Percentiles rank a stretch among this genome's conserved stretches.
Evolutionary conservation across 2,797 vertebrate genomes (phyloP).

Genomic region (Hippopotamyrus pictus): DNA sequence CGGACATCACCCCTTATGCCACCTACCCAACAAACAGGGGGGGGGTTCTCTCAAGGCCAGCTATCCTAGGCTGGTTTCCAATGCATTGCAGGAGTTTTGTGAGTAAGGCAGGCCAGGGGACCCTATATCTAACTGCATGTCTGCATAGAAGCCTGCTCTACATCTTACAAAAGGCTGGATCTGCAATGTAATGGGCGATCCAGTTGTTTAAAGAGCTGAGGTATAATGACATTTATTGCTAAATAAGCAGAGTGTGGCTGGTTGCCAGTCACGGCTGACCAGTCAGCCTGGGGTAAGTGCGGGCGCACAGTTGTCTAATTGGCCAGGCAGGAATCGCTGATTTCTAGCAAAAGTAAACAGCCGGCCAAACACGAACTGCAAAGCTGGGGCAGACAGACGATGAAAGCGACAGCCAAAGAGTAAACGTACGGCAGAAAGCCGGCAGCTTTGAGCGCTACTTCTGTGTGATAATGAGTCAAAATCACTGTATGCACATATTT

Average conservation of each 20-base stretch:
- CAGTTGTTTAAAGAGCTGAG: neutral
- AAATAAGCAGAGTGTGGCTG: slow-evolving; percentile 17
- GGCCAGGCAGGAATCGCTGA: slow-evolving; percentile 6
- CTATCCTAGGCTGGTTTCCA: neutral
- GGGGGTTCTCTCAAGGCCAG: neutral
- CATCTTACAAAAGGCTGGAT: neutral
- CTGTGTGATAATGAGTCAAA: neutral
- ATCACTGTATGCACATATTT: neutral
- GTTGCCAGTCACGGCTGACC: slow-evolving; percentile 1
- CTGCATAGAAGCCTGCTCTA: no score
- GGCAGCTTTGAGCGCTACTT: neutral
- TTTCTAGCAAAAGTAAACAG: neutral
- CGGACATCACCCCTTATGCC: neutral
- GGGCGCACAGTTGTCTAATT: neutral
- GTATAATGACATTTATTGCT: neutral
- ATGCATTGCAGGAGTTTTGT: neutral
- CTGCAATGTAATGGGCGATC: neutral
- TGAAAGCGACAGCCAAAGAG: neutral
- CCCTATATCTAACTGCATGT: neutral
- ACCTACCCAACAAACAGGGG: neutral
- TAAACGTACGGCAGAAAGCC: neutral
- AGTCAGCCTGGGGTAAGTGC: neutral
- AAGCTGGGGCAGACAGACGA: neutral
- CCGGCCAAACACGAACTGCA: neutral
- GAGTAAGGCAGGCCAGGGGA: neutral